Evolutionary conservation across 1,140 invertebrate species (phyloP), one percentile per base, ranked within the genome.

Genomic region (Capitella teleta): DNA sequence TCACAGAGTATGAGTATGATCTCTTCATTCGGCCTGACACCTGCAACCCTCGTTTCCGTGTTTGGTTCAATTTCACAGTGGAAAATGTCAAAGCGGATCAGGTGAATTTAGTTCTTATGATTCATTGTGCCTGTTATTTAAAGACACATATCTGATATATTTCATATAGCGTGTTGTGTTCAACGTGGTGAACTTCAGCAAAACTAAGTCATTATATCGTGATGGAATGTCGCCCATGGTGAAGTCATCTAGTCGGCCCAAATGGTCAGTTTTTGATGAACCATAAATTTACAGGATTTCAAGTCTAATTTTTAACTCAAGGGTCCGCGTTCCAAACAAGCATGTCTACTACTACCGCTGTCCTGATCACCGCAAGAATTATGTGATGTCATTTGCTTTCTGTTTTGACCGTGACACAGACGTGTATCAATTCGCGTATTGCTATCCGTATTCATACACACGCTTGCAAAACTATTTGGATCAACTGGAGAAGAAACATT

Each of bases 41-140:
- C 0, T 95, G 91, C 67, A 90, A 91, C 68, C 91, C 92, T 0
- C 78, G 88, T 26, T 81, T 88, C 47, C 76, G 94, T 34, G 82
- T 96, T 50, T 98, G 93, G 93, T 98, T 96, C 68, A 94, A 98
- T 70, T 98, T 98, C 63, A 91, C 89, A 0, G 91, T 97, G 10
- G 91, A 97, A 68, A 98, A 98, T 74, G 88, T 91, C 0, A 84
- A 86, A 54, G 75, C 82, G 25, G 89, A 96, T 67, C 93, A 92
- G 78, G 85, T 86, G 68, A 43, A n/a, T 8, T 14, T 40, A 24
- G 10, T 21, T 53, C 24, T 53, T 24, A 56, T 37, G 16, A 36
- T 14, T 41, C 38, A 28, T 61, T 52, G 51, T 55, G 49, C 47
- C 23, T 14, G 8, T 48, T 24, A 46, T 6, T 10, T 6, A 14